Evolutionary conservation across 2,113 vertebrate species (phyloP).

Genomic region (Parus major): DNA sequence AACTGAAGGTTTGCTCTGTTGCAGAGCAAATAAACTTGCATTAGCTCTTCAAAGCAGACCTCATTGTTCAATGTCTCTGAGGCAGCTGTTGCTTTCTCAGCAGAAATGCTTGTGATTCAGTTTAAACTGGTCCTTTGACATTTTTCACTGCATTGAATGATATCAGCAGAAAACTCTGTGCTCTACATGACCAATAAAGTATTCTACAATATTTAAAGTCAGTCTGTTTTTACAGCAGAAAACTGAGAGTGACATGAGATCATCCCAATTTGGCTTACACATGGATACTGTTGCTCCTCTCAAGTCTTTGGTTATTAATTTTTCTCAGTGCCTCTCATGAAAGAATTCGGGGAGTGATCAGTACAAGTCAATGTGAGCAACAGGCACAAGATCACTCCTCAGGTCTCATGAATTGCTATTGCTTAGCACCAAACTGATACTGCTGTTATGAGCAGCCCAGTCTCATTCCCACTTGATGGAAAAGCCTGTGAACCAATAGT

Average conservation of each 20-base stretch:
- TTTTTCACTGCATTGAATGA: not conserved
- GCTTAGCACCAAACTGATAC: not conserved
- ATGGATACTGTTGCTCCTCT: not conserved
- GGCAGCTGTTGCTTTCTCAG: conserved; percentile 27
- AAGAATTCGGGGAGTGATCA: not conserved
- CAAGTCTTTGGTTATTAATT: not conserved
- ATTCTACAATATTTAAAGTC: not conserved
- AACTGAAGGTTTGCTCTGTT: conserved; percentile 34
- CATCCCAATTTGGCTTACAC: not conserved
- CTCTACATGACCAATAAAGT: not conserved
- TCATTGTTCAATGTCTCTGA: conserved; percentile 28
- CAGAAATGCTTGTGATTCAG: not conserved
- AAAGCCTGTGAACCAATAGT: not conserved
- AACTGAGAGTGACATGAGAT: not conserved
- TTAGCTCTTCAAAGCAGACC: conserved; percentile 38
- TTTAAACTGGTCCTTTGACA: not conserved
- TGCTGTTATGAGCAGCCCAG: not conserved
- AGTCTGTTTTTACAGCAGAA: not conserved
- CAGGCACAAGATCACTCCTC: not conserved
- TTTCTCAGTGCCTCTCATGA: not conserved
- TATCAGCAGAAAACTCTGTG: not conserved
- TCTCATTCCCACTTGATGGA: not conserved
- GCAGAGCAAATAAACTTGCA: conserved; percentile 54
- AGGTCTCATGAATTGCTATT: not conserved
- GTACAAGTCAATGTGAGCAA: not conserved